These are phyloP conservation scores for Platysternon megacephalum DNA, from an alignment of 2,113 vertebrate species.

Conservation along the genomic window DNA sequence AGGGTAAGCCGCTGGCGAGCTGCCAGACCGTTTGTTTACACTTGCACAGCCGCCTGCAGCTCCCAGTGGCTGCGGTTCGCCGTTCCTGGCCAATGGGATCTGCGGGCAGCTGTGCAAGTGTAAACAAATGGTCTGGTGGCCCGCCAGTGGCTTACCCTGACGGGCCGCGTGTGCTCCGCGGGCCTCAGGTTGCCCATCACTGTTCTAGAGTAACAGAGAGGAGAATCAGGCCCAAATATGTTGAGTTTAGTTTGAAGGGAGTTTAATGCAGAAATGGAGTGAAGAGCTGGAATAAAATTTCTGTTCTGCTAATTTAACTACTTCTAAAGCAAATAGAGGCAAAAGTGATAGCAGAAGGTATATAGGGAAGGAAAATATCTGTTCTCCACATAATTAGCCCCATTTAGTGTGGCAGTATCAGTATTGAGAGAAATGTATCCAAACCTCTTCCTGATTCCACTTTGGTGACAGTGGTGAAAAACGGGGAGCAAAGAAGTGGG, in stretches of 20 bases:
- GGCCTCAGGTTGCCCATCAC: too few species aligned
- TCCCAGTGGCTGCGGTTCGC: too few species aligned
- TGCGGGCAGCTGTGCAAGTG: too few species aligned
- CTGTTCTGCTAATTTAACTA: background rate
- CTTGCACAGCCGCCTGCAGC: too few species aligned
- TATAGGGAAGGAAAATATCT: background rate
- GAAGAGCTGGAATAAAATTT: background rate
- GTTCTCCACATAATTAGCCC: background rate
- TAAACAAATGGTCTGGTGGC: too few species aligned
- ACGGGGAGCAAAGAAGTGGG: background rate
- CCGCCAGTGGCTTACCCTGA: too few species aligned
- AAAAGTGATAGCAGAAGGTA: background rate
- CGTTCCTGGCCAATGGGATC: too few species aligned
- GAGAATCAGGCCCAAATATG: background rate
- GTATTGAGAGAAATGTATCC: background rate
- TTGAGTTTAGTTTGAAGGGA: background rate
- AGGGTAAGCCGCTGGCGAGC: too few species aligned
- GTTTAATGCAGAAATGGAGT: background rate
- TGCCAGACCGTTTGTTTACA: too few species aligned
- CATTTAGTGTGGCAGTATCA: background rate
- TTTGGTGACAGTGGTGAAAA: background rate
- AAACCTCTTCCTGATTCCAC: background rate
- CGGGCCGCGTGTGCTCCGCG: fast-evolving
- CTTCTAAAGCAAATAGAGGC: background rate
- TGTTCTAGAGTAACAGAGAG: background rate